Conservation (phyloP, 2,888 invertebrate genomes). For the Melolontha melolontha region DNA sequence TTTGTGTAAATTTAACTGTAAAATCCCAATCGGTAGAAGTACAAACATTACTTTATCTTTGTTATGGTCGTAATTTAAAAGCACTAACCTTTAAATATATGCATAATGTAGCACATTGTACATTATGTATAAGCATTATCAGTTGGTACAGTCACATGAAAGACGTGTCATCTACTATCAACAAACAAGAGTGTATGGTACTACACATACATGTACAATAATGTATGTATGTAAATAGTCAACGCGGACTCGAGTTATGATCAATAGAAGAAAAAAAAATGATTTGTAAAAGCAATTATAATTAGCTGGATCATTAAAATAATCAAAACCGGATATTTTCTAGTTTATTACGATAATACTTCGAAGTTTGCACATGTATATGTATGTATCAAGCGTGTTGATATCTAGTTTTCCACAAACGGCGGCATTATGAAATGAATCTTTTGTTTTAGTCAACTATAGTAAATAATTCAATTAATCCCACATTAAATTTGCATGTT, state of each 20-base stretch:
- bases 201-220: neutral
- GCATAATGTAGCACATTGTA: slow-evolving; percentile 4
- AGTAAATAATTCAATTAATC: too few species aligned
- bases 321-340: slow-evolving; percentile 43
- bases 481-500: too few species aligned
- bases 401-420: too few species aligned
- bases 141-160: neutral
- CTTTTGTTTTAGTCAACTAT: too few species aligned
- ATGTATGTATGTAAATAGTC: neutral
- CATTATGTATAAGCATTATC: neutral
- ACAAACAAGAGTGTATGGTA: neutral
- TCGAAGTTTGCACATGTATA: neutral
- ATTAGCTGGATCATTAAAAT: slow-evolving; percentile 42
- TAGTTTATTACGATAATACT: slow-evolving; percentile 27
- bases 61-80: neutral
- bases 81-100: neutral
- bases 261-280: slow-evolving; percentile 9
- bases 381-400: too few species aligned
- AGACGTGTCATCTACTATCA: neutral
- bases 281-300: slow-evolving; percentile 27
- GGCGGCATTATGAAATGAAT: neutral
- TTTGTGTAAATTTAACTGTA: too few species aligned
- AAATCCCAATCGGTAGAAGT: too few species aligned
- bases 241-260: neutral
- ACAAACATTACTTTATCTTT: neutral